These are phyloP conservation scores for Actenoides lindsayi DNA, from an alignment of 2,113 vertebrate species.

Conservation along the genomic window DNA sequence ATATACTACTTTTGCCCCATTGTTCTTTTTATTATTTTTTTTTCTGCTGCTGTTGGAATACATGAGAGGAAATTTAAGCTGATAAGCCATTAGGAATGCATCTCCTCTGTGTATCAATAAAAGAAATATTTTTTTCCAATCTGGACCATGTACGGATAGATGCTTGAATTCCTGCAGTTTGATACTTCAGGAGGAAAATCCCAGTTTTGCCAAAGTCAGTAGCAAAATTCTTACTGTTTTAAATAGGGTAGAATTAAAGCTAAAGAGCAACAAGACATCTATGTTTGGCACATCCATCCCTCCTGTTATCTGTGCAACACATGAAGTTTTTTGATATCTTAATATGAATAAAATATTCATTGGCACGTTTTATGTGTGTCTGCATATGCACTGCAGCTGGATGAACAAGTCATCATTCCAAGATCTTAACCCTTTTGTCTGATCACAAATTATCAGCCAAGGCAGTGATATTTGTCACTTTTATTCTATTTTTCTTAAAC, in stretches of 20 bases:
- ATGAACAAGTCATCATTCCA: conserved; percentile 10
- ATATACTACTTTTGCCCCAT: conserved; percentile 30
- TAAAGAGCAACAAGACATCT: background rate
- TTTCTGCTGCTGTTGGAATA: background rate
- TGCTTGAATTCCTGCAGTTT: background rate
- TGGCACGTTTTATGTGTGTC: conserved; percentile 32
- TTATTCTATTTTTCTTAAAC: conserved; percentile 8
- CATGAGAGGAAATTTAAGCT: conserved; percentile 22
- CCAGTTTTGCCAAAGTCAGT: background rate
- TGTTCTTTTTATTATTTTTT: background rate
- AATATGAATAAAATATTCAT: conserved; percentile 44
- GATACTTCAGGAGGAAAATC: background rate
- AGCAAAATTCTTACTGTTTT: conserved; percentile 13
- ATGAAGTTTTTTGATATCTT: conserved; percentile 29
- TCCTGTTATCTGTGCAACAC: conserved; percentile 23
- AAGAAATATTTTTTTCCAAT: background rate
- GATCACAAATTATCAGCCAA: conserved; percentile 29
- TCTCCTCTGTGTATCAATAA: background rate
- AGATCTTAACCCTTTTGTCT: conserved; percentile 28
- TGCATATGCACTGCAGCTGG: conserved; percentile 53
- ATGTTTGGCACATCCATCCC: background rate
- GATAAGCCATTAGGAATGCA: conserved; percentile 23
- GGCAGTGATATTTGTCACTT: conserved; percentile 40
- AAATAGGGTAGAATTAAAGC: background rate
- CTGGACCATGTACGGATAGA: background rate